Percentiles rank a stretch among this genome's conserved stretches.
phyloP scores from a whole-genome alignment of 23 tunicate species.

The Styela clava region DNA sequence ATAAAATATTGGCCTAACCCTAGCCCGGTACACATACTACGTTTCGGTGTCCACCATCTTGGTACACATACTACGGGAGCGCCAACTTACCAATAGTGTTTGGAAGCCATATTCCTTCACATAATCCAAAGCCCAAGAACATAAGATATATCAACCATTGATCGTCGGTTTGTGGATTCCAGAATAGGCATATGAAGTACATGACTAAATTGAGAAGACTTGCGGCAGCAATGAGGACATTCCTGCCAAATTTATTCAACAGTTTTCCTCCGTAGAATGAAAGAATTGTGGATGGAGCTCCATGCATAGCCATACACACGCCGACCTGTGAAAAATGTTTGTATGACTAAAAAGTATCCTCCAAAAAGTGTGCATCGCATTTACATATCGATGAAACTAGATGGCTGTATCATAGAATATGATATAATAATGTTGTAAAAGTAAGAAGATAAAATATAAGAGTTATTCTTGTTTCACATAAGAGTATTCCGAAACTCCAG shows the following conservation, averaged over 20 bases:
- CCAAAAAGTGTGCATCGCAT: too few relatives aligned
- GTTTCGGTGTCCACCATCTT: too few relatives aligned
- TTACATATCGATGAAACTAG: too few relatives aligned
- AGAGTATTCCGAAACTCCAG: too few relatives aligned
- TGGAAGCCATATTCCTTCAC: slow-evolving; percentile 63
- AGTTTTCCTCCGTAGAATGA: slow-evolving; percentile 32
- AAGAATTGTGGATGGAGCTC: slow-evolving; percentile 18
- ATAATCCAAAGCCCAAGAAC: slow-evolving; percentile 30
- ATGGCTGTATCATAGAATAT: too few relatives aligned
- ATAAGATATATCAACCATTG: slow-evolving; percentile 49
- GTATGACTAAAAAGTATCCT: too few relatives aligned
- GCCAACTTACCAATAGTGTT: slow-evolving; percentile 34
- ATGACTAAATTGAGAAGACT: slow-evolving; percentile 30
- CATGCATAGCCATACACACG: slow-evolving; percentile 24
- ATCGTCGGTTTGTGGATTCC: slow-evolving; percentile 41
- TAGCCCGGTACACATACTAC: too few relatives aligned
- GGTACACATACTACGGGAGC: too few relatives aligned
- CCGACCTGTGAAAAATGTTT: slow-evolving; percentile 45
- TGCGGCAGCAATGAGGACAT: slow-evolving; percentile 28
- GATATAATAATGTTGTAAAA: too few relatives aligned
- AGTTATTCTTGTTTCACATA: too few relatives aligned
- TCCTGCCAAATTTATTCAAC: slow-evolving; percentile 29
- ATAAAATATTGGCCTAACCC: too few relatives aligned
- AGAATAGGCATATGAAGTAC: slow-evolving; percentile 44
- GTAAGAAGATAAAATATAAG: too few relatives aligned